Evolutionary conservation across 2,888 invertebrate genomes (phyloP), one percentile per base, ranked within the genome.

Genomic region (Stenurella melanura): DNA sequence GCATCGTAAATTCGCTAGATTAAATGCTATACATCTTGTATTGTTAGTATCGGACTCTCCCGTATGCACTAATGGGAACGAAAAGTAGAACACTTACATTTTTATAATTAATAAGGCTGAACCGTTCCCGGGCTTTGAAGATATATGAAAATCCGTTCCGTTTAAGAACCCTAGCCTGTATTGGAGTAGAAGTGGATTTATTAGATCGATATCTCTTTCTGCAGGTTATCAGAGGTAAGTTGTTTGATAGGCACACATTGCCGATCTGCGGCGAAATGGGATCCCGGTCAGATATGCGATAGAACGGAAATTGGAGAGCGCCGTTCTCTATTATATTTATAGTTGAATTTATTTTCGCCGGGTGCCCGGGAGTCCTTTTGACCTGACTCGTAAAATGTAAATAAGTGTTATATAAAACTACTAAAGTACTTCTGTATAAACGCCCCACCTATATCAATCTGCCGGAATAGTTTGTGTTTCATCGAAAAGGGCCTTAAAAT

Each of bases 221-320:
- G 77, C 81, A 81, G 78, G 82, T 82, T 80, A 81, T 76, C 77
- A 77, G 76, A 80, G 83, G 79, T 83, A 80, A 84, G 82, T 83
- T 82, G 83, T 83, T 83, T 84, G 83, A 78, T 81, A 75, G 80
- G 82, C 83, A 81, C 80, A 83, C 82, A 83, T 84, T 80, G 81
- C 79, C 81, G 78, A 80, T 76, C 78, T 78, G 81, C 76, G 80
- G 78, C 79, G 81, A 83, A 83, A 86, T 85, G 83, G 80, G 80
- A 83, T 80, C 80, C 81, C 81, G 79, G 77, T 80, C 80, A 79
- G 77, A 79, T 79, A 81, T 81, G 78, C 82, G 81, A 84, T 85
- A 81, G 83, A 83, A 85, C 81, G 83, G 81, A 84, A 84, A 84
- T 82, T 83, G 81, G 83, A 67, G 82, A 80, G 82, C 82, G 75